These are phyloP conservation scores for Pheosia gnoma DNA, from an alignment of 2,888 invertebrate genomes.

Conservation along the genomic window DNA sequence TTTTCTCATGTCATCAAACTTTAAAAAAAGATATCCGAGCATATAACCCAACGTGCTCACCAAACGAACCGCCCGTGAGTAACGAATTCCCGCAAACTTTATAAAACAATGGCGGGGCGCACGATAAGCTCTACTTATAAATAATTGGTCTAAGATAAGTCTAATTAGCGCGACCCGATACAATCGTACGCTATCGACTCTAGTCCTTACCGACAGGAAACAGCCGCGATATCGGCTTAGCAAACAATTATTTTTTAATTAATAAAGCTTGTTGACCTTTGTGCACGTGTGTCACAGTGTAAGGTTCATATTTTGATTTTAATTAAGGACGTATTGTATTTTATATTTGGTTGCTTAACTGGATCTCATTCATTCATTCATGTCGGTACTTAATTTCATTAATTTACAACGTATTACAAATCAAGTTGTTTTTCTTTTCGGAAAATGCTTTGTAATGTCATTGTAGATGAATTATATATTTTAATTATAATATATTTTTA, in stretches of 20 bases:
- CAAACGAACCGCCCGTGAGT: conserved; percentile 44
- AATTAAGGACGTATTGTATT: conserved; percentile 3
- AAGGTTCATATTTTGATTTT: conserved; percentile 10
- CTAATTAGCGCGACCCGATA: conserved; percentile 72
- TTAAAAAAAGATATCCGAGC: background rate
- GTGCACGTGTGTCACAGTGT: conserved; percentile 28
- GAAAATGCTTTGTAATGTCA: too few species aligned
- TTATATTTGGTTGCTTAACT: background rate
- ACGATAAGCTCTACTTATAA: conserved; percentile 76
- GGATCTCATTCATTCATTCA: too few species aligned
- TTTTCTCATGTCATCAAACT: too few species aligned
- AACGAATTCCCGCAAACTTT: conserved; percentile 40
- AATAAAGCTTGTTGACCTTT: conserved; percentile 40
- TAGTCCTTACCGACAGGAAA: conserved; percentile 59
- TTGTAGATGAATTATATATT: too few species aligned
- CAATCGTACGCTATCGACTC: conserved; percentile 68
- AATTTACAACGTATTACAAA: too few species aligned
- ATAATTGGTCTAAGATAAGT: conserved; percentile 80
- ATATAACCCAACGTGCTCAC: conserved; percentile 13
- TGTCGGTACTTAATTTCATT: too few species aligned
- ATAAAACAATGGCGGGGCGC: conserved; percentile 65
- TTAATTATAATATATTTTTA: too few species aligned
- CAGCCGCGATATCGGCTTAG: conserved; percentile 41
- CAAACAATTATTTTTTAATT: conserved; percentile 50
- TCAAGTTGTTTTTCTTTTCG: too few species aligned